Percentiles rank a stretch among this genome's conserved stretches.
Evolutionary conservation across 2,797 vertebrate genomes (phyloP).

Genomic region (Sparidentex hasta): DNA sequence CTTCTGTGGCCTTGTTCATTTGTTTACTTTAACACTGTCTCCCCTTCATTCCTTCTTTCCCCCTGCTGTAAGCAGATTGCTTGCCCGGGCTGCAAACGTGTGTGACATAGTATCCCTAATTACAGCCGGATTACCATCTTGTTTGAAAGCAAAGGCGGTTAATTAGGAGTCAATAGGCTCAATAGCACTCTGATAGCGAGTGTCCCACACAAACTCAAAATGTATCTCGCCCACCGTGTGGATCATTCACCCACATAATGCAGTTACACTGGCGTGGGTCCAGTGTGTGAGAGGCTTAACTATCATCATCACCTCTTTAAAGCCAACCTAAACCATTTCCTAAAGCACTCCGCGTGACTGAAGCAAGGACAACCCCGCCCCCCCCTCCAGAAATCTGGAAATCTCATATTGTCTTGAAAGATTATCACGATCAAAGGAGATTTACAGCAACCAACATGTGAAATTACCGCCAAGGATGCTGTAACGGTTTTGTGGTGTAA

Average conservation of each 20-base stretch:
- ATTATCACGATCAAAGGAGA: constrained; percentile 23
- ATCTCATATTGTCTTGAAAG: constrained; percentile 30
- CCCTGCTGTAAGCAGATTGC: constrained; percentile 57
- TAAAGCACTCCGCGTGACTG: constrained; percentile 14
- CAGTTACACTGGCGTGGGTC: constrained; percentile 33
- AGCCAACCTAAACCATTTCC: constrained; percentile 33
- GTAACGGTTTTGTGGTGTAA: background rate
- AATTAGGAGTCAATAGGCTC: constrained; percentile 78
- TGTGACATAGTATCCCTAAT: constrained; percentile 75
- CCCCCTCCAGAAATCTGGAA: too few relatives aligned
- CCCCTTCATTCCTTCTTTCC: constrained; percentile 49
- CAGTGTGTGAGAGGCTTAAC: constrained; percentile 48
- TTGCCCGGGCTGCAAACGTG: constrained; percentile 42
- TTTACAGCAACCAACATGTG: background rate
- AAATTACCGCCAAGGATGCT: too few relatives aligned
- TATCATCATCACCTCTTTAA: constrained; percentile 40
- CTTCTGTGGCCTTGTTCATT: constrained; percentile 58
- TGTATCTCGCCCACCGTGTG: constrained; percentile 23
- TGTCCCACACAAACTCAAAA: constrained; percentile 49
- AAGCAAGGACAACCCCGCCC: constrained; percentile 23
- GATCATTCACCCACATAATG: constrained; percentile 56
- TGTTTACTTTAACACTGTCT: constrained; percentile 66
- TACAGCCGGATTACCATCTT: constrained; percentile 77
- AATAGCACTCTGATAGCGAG: constrained; percentile 59
- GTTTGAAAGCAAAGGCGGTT: constrained; percentile 78